A percentile compares a stretch with the other conserved stretches of the same genome.
phyloP scores from a whole-genome alignment of 2,113 vertebrate genomes.

The Erythrocercus mccallii region DNA sequence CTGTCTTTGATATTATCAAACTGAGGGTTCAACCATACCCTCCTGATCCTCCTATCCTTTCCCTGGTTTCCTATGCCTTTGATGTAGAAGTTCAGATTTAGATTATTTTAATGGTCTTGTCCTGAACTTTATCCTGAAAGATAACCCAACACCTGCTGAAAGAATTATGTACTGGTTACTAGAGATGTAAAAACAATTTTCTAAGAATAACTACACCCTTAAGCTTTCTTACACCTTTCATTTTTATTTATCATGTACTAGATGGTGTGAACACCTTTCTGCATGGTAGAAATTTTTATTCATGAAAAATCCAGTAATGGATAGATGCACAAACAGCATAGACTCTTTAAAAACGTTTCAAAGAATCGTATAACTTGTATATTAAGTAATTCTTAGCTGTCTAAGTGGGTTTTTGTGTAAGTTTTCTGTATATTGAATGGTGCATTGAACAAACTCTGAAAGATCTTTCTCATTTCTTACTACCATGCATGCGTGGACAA shows the following conservation, averaged over 20 bases:
- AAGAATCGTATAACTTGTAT: neutral
- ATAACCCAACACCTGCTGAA: neutral
- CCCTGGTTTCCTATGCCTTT: neutral
- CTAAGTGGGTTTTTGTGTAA: neutral
- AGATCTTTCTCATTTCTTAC: neutral
- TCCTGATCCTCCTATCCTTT: neutral
- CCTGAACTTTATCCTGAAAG: neutral
- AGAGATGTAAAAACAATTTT: neutral
- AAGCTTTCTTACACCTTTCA: neutral
- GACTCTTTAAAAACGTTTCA: neutral
- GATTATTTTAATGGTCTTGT: neutral
- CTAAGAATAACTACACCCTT: neutral
- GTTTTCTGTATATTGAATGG: neutral
- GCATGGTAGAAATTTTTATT: neutral
- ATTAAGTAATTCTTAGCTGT: neutral
- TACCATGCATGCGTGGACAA: neutral
- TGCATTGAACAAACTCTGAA: neutral
- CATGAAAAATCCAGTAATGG: neutral
- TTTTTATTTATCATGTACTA: neutral
- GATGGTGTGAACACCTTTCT: neutral
- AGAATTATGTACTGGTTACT: neutral
- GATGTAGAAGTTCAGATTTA: neutral
- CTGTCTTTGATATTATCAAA: neutral
- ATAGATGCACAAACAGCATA: neutral
- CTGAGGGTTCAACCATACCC: neutral